Base-by-base conservation (phyloP, 2,113 vertebrate genomes). In the Percina caprodes region DNA sequence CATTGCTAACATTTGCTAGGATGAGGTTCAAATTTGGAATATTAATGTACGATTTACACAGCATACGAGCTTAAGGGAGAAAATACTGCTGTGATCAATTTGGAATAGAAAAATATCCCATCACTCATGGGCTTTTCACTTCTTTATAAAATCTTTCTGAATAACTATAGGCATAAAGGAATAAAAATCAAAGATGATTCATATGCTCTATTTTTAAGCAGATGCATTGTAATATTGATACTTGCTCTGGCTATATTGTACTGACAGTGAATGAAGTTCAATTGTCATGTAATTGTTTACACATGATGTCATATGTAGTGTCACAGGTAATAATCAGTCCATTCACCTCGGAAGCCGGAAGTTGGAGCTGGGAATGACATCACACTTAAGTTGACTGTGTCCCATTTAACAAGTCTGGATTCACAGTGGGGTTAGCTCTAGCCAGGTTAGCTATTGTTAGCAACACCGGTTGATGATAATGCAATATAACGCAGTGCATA, bases 21-120 rank as follows among this genome's bases (percentile, higher is more conserved):
- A 45, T 54, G 33, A 54, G 13, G 58, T n/a, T 63, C 58, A 33
- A 23, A 55, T 59, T 51, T 71, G 30, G 21, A 61, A 48, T 39
- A 73, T 55, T 23, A 74, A 54, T 65, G 18, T 30, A 1, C 46
- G 49, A 30, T 61, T 48, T 54, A 49, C 58, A 26, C 39, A 24
- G 14, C 52, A 26, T 65, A 11, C 24, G 33, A 39, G 18, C n/a
- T 21, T 48, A 23, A 35, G 48, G 26, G 51, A 42, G 16, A 65
- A 66, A 69, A 26, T 59, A 14, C 45, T 60, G 24, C 33, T 13
- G 39, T 56, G 39, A 56, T 15, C 62, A 26, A 35, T 66, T 46
- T 54, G 16, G 48, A 66, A 65, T 18, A 15, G 33, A 71, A 59
- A 19, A n/a, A 54, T 55, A 69, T 74, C 48, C 21, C 21, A 26